A percentile compares a stretch with the other conserved stretches of the same genome.
Conservation (phyloP, 2,113 vertebrate species). For the Oxygymnocypris stewartii region DNA sequence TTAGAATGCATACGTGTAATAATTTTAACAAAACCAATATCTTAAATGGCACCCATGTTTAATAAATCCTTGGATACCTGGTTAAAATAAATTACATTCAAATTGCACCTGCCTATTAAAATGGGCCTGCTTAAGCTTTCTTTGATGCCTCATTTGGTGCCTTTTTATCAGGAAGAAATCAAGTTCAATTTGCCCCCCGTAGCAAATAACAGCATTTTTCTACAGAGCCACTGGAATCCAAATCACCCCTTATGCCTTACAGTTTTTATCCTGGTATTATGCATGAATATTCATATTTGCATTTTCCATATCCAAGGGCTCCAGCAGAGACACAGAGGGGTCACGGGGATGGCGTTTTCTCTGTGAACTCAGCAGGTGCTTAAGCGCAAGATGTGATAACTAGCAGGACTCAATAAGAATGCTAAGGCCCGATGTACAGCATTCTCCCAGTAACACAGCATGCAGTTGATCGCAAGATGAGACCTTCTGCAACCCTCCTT, state of each 20-base stretch:
- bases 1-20: background rate
- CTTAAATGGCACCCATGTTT: constrained; percentile 38
- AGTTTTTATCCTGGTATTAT: constrained; percentile 38
- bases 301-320: constrained; percentile 78
- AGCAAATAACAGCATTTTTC: constrained; percentile 45
- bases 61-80: constrained; percentile 41
- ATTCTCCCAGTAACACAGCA: constrained; percentile 71
- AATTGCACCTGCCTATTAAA: constrained; percentile 41
- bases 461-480: constrained; percentile 63
- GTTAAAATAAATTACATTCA: constrained; percentile 20
- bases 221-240: constrained; percentile 39
- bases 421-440: constrained; percentile 64
- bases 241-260: constrained; percentile 27
- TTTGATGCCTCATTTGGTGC: constrained; percentile 51
- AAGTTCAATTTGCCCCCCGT: constrained; percentile 39
- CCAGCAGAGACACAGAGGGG: constrained; percentile 71
- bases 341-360: constrained; percentile 66
- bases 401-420: constrained; percentile 74
- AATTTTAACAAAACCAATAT: constrained; percentile 24
- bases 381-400: constrained; percentile 75
- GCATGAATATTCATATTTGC: constrained; percentile 63
- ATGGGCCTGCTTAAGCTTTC: constrained; percentile 26
- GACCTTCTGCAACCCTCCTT: constrained; percentile 44
- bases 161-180: constrained; percentile 39
- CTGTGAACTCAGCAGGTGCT: constrained; percentile 77